Base-by-base conservation (phyloP, 2,113 vertebrate species). In the Cryptoleucopteryx plumbea region DNA sequence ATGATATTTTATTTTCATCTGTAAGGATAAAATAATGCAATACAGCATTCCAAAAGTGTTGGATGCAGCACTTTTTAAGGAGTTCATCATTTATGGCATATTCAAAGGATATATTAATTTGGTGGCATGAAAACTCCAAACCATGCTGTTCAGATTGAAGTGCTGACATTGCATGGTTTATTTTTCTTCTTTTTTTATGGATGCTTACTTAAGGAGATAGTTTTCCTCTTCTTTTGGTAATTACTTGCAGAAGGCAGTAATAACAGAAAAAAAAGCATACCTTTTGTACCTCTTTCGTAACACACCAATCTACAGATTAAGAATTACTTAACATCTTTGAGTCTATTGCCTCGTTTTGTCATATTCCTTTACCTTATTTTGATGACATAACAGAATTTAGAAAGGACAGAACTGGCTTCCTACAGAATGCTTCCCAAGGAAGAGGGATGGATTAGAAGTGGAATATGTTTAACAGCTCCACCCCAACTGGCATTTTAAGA, bases 41-140 rank as follows among this genome's bases (percentile, higher is more conserved):
- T 77, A n/a, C 32, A 83, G 26, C 58, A 59, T 90, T 90, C 59
- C 79, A 77, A 65, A 96, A 97, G 1, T 55, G 45, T 92, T 82
- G 15, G 47, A 85, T 56, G n/a, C 91, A 94, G 91, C 94, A 90
- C 13, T 95, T 97, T 95, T 94, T 22, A 86, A 88, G n/a, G 62
- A 80, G 62, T 62, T 92, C 79, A 73, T 94, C 10, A 94, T 92
- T 90, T 88, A 94, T 88, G 50, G 45, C 15, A 36, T 88, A 90
- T 93, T 92, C 71, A 50, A 92, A 83, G 85, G 67, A 86, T 93
- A 53, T 90, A 82, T 70, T 96, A 96, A 96, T 93, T 86, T 86
- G 27, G n/a, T 88, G 42, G 53, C 53, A 65, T 43, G 50, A 93
- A 90, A 96, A 81, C 85, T 95, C 82, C 59, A 83, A 88, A 87